Evolutionary conservation across 1,140 invertebrate species (phyloP).

Genomic region (Euura lappo): DNA sequence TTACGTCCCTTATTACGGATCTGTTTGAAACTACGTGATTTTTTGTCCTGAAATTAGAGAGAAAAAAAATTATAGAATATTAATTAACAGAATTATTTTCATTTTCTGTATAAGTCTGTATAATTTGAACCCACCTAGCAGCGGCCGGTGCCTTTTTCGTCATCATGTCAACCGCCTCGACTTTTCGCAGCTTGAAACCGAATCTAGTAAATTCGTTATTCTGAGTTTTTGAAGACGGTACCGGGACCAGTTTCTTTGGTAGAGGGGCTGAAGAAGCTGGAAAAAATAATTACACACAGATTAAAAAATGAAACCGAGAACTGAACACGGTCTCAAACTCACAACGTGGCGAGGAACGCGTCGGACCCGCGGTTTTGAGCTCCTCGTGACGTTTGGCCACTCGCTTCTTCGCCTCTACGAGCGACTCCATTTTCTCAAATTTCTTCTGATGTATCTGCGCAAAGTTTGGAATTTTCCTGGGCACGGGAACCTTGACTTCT

Average conservation of each 20-base stretch:
- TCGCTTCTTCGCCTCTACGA: conserved; percentile 64
- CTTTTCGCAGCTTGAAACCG: conserved; percentile 53
- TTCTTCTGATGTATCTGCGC: conserved; percentile 67
- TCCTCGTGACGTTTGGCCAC: conserved; percentile 51
- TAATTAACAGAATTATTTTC: too few relatives aligned
- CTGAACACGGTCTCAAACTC: too few relatives aligned
- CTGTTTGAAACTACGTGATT: conserved; percentile 38
- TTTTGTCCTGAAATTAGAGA: conserved; percentile 17
- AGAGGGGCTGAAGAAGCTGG: too few relatives aligned
- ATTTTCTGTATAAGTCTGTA: background rate
- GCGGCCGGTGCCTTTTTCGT: conserved; percentile 26
- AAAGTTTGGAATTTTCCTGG: conserved; percentile 69
- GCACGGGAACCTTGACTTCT: conserved; percentile 33
- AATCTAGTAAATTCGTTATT: conserved; percentile 51
- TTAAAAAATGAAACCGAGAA: too few relatives aligned
- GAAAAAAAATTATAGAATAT: too few relatives aligned
- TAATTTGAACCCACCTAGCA: background rate
- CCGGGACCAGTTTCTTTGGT: too few relatives aligned
- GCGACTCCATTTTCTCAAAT: conserved; percentile 69
- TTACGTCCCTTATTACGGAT: conserved; percentile 64
- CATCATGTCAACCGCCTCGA: conserved; percentile 38
- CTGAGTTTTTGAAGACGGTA: too few relatives aligned
- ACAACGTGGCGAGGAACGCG: too few relatives aligned
- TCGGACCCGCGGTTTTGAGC: conserved; percentile 29
- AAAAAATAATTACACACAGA: too few relatives aligned